These are phyloP conservation scores for Pogonomyrmex californicus DNA, from an alignment of 1,140 invertebrate genomes.

Conservation along the genomic window DNA sequence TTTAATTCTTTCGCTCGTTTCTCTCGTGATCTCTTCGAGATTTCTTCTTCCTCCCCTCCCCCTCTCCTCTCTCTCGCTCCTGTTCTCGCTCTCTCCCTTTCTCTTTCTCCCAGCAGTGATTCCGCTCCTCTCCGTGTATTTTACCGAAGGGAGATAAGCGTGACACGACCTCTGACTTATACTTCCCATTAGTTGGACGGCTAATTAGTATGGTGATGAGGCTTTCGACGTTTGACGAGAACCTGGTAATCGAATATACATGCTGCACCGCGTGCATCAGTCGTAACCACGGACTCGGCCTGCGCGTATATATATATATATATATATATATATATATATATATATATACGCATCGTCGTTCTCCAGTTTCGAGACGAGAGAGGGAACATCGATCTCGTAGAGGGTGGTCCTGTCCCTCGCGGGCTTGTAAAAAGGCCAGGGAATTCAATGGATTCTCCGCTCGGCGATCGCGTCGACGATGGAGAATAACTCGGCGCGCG, in stretches of 20 bases:
- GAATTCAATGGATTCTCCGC: conserved; percentile 22
- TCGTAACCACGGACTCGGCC: conserved; percentile 33
- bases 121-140: conserved; percentile 66
- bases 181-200: conserved; percentile 78
- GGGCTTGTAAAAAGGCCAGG: conserved; percentile 48
- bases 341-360: conserved; percentile 25
- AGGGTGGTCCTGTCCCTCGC: conserved; percentile 43
- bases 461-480: conserved; percentile 30
- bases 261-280: conserved; percentile 59
- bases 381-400: conserved; percentile 61
- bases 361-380: conserved; percentile 31
- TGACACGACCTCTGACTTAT: conserved; percentile 81
- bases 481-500: conserved; percentile 12
- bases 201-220: conserved; percentile 82
- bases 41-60: background rate
- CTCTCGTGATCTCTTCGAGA: conserved; percentile 18
- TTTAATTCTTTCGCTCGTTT: background rate
- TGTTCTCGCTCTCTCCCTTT: background rate
- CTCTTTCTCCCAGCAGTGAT: conserved; percentile 2
- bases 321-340: too few species aligned
- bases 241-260: conserved; percentile 79
- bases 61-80: background rate
- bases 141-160: conserved; percentile 72
- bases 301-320: conserved; percentile 6
- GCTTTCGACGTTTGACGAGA: conserved; percentile 80